A percentile compares a stretch with the other conserved stretches of the same genome.
Conservation (phyloP, 2,888 invertebrate genomes). For the Crematogaster levior region DNA sequence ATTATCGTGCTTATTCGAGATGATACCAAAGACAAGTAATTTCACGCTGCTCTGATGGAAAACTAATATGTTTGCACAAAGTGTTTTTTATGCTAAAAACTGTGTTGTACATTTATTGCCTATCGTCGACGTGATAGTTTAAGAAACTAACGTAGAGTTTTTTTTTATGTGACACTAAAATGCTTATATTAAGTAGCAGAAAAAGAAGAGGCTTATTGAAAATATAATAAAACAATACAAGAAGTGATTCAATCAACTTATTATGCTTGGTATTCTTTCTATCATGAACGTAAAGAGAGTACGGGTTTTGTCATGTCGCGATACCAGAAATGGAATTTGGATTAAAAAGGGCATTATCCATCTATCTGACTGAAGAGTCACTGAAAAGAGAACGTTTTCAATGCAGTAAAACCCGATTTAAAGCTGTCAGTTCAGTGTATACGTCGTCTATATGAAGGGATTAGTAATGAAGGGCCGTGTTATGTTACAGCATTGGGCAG, state of each 20-base stretch:
- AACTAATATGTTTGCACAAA: background rate
- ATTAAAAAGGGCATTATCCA: conserved; percentile 50
- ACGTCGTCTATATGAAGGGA: conserved; percentile 14
- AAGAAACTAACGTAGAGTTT: background rate
- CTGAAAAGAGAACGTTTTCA: conserved; percentile 51
- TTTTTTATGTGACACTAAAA: background rate
- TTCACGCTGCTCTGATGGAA: conserved; percentile 15
- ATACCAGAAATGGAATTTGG: conserved; percentile 49
- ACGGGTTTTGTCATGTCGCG: conserved; percentile 5
- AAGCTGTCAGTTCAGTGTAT: conserved; percentile 42
- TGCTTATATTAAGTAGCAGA: background rate
- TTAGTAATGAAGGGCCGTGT: conserved; percentile 50
- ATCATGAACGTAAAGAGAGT: background rate
- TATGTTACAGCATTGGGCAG: conserved; percentile 31
- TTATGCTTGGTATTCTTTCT: conserved; percentile 7
- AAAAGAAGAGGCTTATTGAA: background rate
- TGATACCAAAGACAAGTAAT: conserved; percentile 22
- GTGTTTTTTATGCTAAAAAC: conserved; percentile 14
- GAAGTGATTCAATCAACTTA: conserved; percentile 3
- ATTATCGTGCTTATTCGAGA: conserved; percentile 34
- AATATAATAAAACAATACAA: background rate
- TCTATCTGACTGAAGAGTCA: conserved; percentile 43
- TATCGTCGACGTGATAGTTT: background rate
- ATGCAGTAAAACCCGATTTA: conserved; percentile 51
- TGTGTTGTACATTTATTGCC: background rate